A percentile compares a stretch with the other conserved stretches of the same genome.
Evolutionary conservation across 2,888 invertebrate genomes (phyloP).

Genomic region (Acanthoscelides obtectus): DNA sequence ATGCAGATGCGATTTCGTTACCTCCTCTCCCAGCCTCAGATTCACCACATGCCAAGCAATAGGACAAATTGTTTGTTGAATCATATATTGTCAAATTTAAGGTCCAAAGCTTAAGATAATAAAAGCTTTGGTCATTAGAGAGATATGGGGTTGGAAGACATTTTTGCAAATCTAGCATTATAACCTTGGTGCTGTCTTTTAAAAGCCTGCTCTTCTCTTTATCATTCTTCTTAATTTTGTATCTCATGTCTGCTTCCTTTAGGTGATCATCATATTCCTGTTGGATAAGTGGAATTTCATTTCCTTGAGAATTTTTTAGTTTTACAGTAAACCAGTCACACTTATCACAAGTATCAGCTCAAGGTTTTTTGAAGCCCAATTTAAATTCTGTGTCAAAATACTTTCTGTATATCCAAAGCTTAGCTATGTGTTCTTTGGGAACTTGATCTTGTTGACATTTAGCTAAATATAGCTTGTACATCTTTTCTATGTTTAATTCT

Average conservation of each 20-base stretch:
- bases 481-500: conserved; percentile 9
- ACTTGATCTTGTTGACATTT: conserved; percentile 7
- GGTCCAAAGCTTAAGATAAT: conserved; percentile 10
- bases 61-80: too few species aligned
- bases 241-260: conserved; percentile 12
- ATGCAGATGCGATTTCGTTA: too few species aligned
- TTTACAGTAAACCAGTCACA: conserved; percentile 12
- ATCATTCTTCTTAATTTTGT: too few species aligned
- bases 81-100: conserved; percentile 3
- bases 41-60: too few species aligned
- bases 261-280: conserved; percentile 9
- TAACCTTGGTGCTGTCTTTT: conserved; percentile 7
- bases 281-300: conserved; percentile 9
- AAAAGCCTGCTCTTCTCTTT: too few species aligned
- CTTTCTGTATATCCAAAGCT: conserved; percentile 4
- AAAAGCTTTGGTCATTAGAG: conserved; percentile 4
- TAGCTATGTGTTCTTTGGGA: too few species aligned
- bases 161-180: conserved; percentile 10
- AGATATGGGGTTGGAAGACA: conserved; percentile 3
- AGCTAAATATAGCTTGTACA: conserved; percentile 6
- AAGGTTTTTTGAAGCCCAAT: conserved; percentile 13
- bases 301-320: conserved; percentile 9
- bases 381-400: conserved; percentile 11
- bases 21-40: too few species aligned
- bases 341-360: conserved; percentile 11